Base-by-base conservation (phyloP, 2,113 vertebrate genomes). In the Halichoerus grypus region DNA sequence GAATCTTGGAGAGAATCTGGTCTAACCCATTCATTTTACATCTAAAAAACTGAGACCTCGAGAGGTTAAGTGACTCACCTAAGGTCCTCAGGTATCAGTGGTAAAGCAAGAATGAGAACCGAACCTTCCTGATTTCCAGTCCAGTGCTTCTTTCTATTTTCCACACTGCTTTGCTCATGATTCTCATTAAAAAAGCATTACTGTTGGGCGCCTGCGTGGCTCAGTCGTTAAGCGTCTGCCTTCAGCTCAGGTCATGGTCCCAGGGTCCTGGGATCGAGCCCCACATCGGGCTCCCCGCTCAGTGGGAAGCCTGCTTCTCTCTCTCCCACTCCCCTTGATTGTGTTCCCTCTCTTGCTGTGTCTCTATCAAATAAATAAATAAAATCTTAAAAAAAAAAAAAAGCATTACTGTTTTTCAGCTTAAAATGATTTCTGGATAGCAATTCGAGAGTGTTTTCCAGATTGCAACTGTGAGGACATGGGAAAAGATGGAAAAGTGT, bases 361-460 rank as follows among this genome's bases (percentile, higher is more conserved):
- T 36, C 36, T 36, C 36, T 36, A 36, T 36, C 36, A 36, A 36
- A 36, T 36, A 36, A 36, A 36, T 36, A 36, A 36, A 36, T 36
- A 36, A 36, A 36, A 36, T 36, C 36, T 36, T 36, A 36, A 36
- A 36, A 36, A 36, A 36, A 36, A 36, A 74, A 59, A 92, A 94
- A 1, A 63, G 2, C 39, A 76, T 94, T 67, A 86, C 89, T 49
- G 67, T 83, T 96, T 95, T 90, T 36, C 26, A 81, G 10, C 86
- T 96, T 77, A 81, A 96, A 94, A 72, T 94, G 22, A 84, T 92
- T 95, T 92, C 94, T 94, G 69, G 67, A 61, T 22, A 92, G 22
- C 3, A 84, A 7, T 96, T 87, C 31, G 71, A 81, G 55, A 96
- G 82, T 71, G 4, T 36, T 93, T 80, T 59, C 49, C 18, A 59